Evolutionary conservation across 2,797 vertebrate genomes (phyloP), one percentile per base, ranked within the genome.

Genomic region (Anabas testudineus): DNA sequence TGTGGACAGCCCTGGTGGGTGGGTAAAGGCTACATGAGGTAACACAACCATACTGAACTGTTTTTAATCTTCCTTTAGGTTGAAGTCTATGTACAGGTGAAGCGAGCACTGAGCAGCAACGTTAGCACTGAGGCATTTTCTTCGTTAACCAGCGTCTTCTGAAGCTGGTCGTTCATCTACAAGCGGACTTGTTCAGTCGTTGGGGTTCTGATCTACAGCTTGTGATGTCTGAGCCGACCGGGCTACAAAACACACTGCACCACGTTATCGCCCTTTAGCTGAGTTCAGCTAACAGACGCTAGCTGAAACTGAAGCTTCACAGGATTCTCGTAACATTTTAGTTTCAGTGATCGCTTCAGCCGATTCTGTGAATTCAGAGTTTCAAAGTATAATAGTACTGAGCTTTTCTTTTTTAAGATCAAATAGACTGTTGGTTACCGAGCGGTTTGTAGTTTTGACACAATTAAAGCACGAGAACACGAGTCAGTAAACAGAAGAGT

Each of bases 1-100:
- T 86, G 77, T 80, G 76, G 83, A 55, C 54, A 36, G 63, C 64
- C 75, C 75, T 80, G 84, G 77, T 2, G 86, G 90, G 82, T 22
- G 90, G 68, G 53, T 8, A 39, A 42, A 55, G 92, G 87, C 80
- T 57, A 89, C 91, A 94, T 78, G 89, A 96, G 95, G 94, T 95
- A 95, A 96, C 91, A 93, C 84, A 88, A 94, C 67, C 92, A 88
- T 80, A 92, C 66, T 15, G 34, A 55, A 77, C 71, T 67, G 19
- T 64, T 47, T 49, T 46, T 28, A 68, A 45, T 30, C 43, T 45
- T 57, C 3, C 24, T 68, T 67, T 64, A 66, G 76, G 42, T 87
- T 73, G 68, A 83, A 62, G 88, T 80, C 67, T 93, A 92, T 91
- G 60, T 92, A 92, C 91, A 94, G 32, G 71, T 69, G 78, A 70